Evolutionary conservation across 1,140 invertebrate genomes (phyloP).

Genomic region (Harlomillsia oculata): DNA sequence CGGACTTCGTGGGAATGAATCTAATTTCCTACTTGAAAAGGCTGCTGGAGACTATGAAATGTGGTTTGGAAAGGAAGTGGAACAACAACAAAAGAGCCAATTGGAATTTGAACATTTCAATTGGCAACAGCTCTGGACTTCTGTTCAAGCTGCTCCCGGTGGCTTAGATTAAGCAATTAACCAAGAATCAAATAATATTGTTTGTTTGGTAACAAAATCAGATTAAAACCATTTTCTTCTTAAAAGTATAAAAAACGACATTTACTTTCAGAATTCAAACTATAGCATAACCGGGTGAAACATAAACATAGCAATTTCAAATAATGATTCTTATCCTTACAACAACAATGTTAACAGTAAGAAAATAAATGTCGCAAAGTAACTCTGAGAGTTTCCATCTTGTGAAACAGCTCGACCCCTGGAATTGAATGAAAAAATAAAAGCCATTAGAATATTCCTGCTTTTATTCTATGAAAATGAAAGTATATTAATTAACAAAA

Average conservation of each 20-base stretch:
- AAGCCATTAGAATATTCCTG: too few species aligned
- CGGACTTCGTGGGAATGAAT: constrained; percentile 5
- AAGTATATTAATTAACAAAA: background rate
- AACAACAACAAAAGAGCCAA: background rate
- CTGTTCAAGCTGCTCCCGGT: background rate
- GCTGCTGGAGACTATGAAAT: background rate
- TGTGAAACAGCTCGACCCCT: background rate
- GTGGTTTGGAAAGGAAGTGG: constrained; percentile 7
- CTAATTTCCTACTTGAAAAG: background rate
- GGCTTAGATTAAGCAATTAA: background rate
- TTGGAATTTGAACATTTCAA: constrained; percentile 5
- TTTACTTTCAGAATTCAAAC: background rate
- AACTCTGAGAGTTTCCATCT: background rate
- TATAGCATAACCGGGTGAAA: background rate
- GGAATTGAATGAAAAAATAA: too few species aligned
- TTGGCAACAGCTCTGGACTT: constrained; percentile 3
- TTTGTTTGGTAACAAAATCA: background rate
- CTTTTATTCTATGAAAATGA: background rate
- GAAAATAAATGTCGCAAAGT: background rate
- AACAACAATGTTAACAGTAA: background rate
- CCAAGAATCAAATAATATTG: background rate
- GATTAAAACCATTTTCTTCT: background rate
- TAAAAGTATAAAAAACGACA: background rate
- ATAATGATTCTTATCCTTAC: background rate
- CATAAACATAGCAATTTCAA: background rate